These are phyloP conservation scores for Rhinopomastus cyanomelas DNA, from an alignment of 2,113 vertebrate genomes.

Conservation along the genomic window DNA sequence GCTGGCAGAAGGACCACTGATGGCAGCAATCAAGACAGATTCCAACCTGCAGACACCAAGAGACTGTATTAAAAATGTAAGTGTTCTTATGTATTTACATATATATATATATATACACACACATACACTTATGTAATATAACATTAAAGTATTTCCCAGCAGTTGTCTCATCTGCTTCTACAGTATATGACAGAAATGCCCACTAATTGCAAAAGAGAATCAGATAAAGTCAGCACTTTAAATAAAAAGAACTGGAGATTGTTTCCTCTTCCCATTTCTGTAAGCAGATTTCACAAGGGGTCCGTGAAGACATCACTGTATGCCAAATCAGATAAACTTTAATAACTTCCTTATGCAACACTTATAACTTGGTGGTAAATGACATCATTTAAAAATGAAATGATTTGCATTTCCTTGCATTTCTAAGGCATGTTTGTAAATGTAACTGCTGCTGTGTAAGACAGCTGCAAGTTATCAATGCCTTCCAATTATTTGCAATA, in stretches of 20 bases:
- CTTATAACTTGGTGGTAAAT: not conserved
- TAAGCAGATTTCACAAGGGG: not conserved
- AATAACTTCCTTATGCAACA: not conserved
- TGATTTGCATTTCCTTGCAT: not conserved
- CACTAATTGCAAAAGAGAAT: not conserved
- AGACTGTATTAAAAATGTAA: not conserved
- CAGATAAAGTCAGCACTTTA: not conserved
- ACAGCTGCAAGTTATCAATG: not conserved
- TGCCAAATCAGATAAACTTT: conserved; percentile 11
- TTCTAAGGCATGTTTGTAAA: not conserved
- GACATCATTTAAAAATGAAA: not conserved
- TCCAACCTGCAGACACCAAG: not conserved
- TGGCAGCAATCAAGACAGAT: not conserved
- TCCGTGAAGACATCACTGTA: not conserved
- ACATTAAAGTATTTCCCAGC: not conserved
- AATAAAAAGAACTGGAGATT: not conserved
- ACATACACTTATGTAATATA: not conserved
- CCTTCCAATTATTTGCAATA: not conserved
- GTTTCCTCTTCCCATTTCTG: not conserved
- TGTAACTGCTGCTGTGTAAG: not conserved
- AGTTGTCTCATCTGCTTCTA: not conserved
- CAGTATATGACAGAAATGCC: not conserved
- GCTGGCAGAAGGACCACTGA: not conserved
- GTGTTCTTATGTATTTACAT: not conserved
- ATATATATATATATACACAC: not conserved